These are phyloP conservation scores for Cynopterus brachyotis DNA, from an alignment of 2,113 vertebrate genomes.

Conservation along the genomic window DNA sequence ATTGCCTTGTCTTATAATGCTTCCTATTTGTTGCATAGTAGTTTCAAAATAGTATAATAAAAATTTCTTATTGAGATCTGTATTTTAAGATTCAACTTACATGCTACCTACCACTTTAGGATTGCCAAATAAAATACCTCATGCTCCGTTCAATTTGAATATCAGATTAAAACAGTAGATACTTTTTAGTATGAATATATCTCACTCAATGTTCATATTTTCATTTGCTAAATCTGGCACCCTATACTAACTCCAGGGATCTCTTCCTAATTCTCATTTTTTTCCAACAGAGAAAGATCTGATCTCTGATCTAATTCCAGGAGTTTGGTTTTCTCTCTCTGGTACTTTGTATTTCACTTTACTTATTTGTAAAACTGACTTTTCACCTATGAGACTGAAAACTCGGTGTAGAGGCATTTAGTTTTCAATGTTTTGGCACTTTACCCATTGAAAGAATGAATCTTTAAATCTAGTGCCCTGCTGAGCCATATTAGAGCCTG, in stretches of 20 bases:
- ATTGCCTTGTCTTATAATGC: background rate
- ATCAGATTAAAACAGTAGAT: background rate
- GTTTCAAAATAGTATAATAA: background rate
- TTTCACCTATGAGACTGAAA: background rate
- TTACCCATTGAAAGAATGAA: background rate
- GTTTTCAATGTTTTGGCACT: background rate
- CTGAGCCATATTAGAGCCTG: background rate
- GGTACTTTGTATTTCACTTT: background rate
- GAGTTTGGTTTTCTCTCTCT: background rate
- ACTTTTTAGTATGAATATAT: background rate
- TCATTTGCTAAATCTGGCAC: background rate
- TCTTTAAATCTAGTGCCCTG: background rate
- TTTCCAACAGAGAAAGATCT: background rate
- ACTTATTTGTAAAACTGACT: background rate
- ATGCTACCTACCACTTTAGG: background rate
- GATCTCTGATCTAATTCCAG: background rate
- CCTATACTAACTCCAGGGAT: background rate
- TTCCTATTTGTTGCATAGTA: background rate
- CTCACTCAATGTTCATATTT: background rate
- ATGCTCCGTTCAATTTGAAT: background rate
- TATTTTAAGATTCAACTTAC: background rate
- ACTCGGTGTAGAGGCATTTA: background rate
- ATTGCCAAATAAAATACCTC: conserved; percentile 9
- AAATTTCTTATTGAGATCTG: background rate
- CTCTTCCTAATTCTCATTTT: background rate